A percentile compares a stretch with the other conserved stretches of the same genome.
phyloP scores from a whole-genome alignment of 2,888 invertebrate species.

The Amaurobius ferox region DNA sequence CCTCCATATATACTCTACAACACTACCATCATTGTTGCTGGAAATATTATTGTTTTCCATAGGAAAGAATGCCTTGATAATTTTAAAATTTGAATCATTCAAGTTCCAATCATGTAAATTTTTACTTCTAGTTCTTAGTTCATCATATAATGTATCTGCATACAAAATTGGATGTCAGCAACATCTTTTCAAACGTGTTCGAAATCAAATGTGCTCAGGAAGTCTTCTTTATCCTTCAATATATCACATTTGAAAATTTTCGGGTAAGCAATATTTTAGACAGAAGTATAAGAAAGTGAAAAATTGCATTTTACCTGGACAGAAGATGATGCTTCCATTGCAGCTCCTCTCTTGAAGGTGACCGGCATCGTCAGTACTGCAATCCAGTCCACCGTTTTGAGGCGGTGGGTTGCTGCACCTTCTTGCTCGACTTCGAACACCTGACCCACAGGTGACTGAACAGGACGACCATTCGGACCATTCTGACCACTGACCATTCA shows the following conservation, averaged over 20 bases:
- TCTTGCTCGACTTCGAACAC: conserved; percentile 12
- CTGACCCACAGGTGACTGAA: conserved; percentile 36
- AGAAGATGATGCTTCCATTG: background rate
- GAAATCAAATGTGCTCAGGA: no score
- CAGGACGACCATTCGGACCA: conserved; percentile 47
- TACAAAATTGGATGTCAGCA: no score
- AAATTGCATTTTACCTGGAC: conserved; percentile 24
- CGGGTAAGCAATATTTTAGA: background rate
- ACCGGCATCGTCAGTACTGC: conserved; percentile 16
- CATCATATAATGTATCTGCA: no score
- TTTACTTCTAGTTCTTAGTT: no score
- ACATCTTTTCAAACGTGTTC: no score
- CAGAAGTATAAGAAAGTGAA: background rate
- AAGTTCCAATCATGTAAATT: no score
- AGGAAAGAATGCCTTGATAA: no score
- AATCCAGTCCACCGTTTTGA: conserved; percentile 29
- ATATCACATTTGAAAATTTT: background rate
- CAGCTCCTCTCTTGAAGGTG: conserved; percentile 27
- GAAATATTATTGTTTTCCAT: no score
- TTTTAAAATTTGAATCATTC: no score
- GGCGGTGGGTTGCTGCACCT: conserved; percentile 37
- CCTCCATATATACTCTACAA: no score
- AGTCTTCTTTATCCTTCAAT: no score
- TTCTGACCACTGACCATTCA: conserved; percentile 55
- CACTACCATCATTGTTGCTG: no score